These are phyloP conservation scores for Echinarachnius parma DNA, from an alignment of 53 echinoderm and acorn worm genomes.

Conservation along the genomic window DNA sequence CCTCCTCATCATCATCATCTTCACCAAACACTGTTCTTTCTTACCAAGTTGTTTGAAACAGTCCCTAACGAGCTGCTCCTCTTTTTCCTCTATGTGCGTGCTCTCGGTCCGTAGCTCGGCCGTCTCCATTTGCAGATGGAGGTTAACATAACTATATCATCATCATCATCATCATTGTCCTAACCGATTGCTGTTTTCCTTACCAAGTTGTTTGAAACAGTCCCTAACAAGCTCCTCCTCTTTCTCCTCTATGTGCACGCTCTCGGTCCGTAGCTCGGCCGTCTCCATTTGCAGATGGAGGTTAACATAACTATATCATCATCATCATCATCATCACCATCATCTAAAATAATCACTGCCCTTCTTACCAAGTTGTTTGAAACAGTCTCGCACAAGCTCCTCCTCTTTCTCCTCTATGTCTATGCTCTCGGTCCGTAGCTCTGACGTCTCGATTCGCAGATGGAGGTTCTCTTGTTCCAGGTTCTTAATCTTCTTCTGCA, in stretches of 20 bases:
- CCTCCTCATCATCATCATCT: too few species aligned
- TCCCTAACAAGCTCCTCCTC: conserved; percentile 88
- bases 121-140: conserved; percentile 80
- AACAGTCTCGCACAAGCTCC: conserved; percentile 82
- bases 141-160: too few species aligned
- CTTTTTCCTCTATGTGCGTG: conserved; percentile 83
- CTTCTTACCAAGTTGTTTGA: conserved; percentile 78
- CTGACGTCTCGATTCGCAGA: conserved; percentile 77
- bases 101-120: conserved; percentile 70
- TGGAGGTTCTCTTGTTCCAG: conserved; percentile 95
- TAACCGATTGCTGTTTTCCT: too few species aligned
- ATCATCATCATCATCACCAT: too few species aligned
- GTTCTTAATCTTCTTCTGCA: conserved; percentile 94
- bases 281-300: conserved; percentile 82
- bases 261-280: conserved; percentile 65
- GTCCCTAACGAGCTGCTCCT: conserved; percentile 84
- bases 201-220: conserved; percentile 83
- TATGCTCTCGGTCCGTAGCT: conserved; percentile 64
- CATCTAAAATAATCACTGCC: too few species aligned
- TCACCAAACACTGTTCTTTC: too few species aligned
- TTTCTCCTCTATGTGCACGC: conserved; percentile 82
- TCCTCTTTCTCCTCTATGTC: conserved; percentile 92
- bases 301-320: too few species aligned
- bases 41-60: conserved; percentile 86
- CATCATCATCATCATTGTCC: too few species aligned